These are phyloP conservation scores for Tylochromis polylepis DNA, from an alignment of 2,113 vertebrate genomes.

Conservation along the genomic window DNA sequence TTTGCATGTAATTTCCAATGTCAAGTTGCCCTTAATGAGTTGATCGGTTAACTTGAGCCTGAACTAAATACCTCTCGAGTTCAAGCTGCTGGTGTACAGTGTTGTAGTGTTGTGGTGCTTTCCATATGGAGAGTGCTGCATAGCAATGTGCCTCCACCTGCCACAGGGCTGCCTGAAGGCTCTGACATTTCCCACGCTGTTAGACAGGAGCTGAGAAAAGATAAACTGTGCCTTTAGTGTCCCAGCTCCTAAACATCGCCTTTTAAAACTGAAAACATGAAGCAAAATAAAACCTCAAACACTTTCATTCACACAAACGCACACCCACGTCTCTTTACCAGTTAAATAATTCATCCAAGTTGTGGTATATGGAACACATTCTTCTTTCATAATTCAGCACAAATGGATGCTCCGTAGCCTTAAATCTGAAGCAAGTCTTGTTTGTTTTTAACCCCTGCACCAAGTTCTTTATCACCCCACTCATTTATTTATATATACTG, in stretches of 20 bases:
- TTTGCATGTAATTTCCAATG: background rate
- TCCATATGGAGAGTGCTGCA: conserved; percentile 14
- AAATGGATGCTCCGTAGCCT: background rate
- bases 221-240: conserved; percentile 4
- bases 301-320: background rate
- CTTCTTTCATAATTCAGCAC: background rate
- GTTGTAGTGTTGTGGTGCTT: background rate
- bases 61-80: conserved; percentile 3
- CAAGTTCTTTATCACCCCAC: background rate
- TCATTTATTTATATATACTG: background rate
- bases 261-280: conserved; percentile 14
- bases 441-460: background rate
- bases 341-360: conserved; percentile 1
- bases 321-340: background rate
- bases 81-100: background rate
- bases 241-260: conserved; percentile 8
- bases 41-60: background rate
- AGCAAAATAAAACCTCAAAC: background rate
- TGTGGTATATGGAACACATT: background rate
- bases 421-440: background rate
- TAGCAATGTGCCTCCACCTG: conserved; percentile 41
- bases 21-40: background rate
- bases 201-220: conserved; percentile 15
- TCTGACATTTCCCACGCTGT: conserved; percentile 51
- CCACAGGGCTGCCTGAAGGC: conserved; percentile 49